A percentile compares a stretch with the other conserved stretches of the same genome.
phyloP scores from a whole-genome alignment of 2,113 vertebrate species.

The Cynopterus brachyotis region DNA sequence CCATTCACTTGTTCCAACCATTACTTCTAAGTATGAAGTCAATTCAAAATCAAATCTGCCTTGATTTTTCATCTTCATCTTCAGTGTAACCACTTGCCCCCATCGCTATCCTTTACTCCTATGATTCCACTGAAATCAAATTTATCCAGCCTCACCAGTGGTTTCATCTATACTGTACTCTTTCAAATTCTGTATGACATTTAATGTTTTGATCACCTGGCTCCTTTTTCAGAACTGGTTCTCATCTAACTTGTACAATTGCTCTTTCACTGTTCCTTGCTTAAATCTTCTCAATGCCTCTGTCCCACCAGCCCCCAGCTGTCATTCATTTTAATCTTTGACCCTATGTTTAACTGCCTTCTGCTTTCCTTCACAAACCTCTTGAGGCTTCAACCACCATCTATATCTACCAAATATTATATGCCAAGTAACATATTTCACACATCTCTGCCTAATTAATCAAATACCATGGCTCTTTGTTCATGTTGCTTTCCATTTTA shows the following conservation, averaged over 20 bases:
- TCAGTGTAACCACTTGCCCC: background rate
- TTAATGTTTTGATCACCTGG: background rate
- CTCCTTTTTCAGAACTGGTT: background rate
- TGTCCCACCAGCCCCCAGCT: background rate
- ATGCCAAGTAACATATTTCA: background rate
- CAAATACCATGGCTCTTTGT: background rate
- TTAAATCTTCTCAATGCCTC: background rate
- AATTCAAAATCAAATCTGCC: background rate
- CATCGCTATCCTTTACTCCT: background rate
- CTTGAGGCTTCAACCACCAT: background rate
- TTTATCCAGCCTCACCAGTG: background rate
- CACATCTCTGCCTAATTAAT: background rate
- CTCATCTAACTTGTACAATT: background rate
- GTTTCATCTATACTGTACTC: background rate
- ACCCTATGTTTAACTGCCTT: background rate
- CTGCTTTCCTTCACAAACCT: background rate
- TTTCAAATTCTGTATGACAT: background rate
- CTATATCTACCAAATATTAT: background rate
- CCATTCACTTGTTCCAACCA: background rate
- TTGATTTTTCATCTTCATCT: constrained; percentile 6
- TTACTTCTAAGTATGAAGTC: background rate
- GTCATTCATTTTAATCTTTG: constrained; percentile 33
- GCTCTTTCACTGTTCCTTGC: background rate
- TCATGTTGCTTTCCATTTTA: background rate
- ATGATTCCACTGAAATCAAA: background rate